phyloP scores from a whole-genome alignment of 2,888 invertebrate species.

The Thecocarcelia acutangulata region DNA sequence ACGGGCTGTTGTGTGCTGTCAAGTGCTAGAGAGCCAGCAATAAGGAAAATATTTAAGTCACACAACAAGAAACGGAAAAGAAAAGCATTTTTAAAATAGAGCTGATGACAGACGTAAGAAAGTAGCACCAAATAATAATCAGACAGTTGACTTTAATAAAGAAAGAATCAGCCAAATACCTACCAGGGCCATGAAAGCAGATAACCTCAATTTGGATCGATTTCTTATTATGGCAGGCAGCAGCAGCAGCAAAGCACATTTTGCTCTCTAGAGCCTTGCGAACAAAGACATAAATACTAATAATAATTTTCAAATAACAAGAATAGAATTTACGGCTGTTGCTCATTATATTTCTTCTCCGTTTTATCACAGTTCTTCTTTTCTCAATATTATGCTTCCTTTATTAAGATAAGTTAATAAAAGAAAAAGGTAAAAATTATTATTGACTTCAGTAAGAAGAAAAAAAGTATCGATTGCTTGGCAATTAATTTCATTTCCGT shows the following conservation, averaged over 20 bases:
- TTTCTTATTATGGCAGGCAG: background rate
- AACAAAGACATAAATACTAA: background rate
- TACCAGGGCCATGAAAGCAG: background rate
- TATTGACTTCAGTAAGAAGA: background rate
- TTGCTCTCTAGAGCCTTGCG: background rate
- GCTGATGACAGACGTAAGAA: background rate
- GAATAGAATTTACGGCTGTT: background rate
- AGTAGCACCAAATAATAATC: slow-evolving; percentile 16
- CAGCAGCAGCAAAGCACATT: background rate
- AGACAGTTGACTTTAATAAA: slow-evolving; percentile 9
- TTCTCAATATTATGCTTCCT: too few species aligned
- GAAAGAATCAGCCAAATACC: background rate
- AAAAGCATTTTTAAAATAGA: background rate
- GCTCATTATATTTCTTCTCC: background rate
- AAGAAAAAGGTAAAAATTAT: too few species aligned
- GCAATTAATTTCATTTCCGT: background rate
- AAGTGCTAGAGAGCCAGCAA: too few species aligned
- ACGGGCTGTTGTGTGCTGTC: too few species aligned
- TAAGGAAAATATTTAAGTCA: background rate
- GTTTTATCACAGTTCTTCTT: too few species aligned
- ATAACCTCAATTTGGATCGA: background rate
- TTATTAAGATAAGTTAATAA: too few species aligned
- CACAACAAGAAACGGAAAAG: background rate
- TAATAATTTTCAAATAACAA: too few species aligned
- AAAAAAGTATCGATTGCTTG: background rate